Conservation (phyloP, 2,888 invertebrate species). For the Desoria tigrina region DNA sequence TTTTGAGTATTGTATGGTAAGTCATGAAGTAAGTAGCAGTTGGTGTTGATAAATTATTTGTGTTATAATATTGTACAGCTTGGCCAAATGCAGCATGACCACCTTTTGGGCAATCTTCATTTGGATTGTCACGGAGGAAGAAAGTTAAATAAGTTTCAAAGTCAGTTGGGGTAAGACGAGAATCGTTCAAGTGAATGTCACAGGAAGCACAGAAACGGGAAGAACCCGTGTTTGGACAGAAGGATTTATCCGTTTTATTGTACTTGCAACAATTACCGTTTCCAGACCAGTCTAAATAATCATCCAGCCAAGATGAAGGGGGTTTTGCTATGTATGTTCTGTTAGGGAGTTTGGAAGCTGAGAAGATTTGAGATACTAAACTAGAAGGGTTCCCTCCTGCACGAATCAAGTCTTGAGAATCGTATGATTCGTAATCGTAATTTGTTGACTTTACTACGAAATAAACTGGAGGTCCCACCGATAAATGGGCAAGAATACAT, state of each 20-base stretch:
- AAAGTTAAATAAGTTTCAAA: constrained; percentile 70
- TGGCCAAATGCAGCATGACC: constrained; percentile 72
- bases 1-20: constrained; percentile 79
- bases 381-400: constrained; percentile 41
- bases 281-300: constrained; percentile 82
- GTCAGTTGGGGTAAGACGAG: constrained; percentile 23
- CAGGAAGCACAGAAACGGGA: constrained; percentile 13
- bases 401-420: constrained; percentile 53
- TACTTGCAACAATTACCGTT: constrained; percentile 68
- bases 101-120: constrained; percentile 71
- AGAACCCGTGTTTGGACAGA: constrained; percentile 65
- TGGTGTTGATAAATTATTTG: constrained; percentile 64
- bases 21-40: constrained; percentile 84
- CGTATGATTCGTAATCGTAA: constrained; percentile 68
- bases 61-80: constrained; percentile 66
- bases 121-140: constrained; percentile 72
- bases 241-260: constrained; percentile 60
- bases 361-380: constrained; percentile 48
- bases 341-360: constrained; percentile 45
- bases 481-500: too few relatives aligned
- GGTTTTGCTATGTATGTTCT: constrained; percentile 75
- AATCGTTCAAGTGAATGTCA: constrained; percentile 8
- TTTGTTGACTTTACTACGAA: constrained; percentile 76
- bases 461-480: constrained; percentile 91
- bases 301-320: constrained; percentile 90